Base-by-base conservation (phyloP, 2,888 invertebrate species). In the Merodon equestris region DNA sequence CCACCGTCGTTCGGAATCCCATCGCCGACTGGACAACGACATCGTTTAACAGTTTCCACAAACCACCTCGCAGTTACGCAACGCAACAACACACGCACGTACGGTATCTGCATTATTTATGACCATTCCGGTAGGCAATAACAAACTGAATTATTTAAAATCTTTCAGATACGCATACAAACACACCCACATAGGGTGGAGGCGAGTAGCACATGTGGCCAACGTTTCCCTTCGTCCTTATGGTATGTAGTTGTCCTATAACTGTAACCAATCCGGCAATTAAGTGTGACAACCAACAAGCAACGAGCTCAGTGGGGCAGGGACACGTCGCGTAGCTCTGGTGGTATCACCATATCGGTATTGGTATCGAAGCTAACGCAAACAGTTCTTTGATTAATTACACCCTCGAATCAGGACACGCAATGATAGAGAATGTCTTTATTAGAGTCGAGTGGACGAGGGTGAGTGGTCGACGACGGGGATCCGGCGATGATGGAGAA, bases 381-480 rank as follows among this genome's bases (percentile, higher is more conserved):
- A 76, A 79, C 58, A 74, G 79, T 79, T 68, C 74, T 79, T 74
- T 79, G 79, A 79, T 79, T 79, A 79, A 79, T 79, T 79, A 79
- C 79, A 68, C 63, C 68, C 68, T 60, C 60, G 64, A 68, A 67
- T 42, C 61, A 53, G 60, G 47, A 38, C 45, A 36, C 61, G 48
- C 7, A 17, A 40, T 10, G 1, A 27, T 56, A 63, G 68, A 51
- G 40, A 79, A 79, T 79, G 74, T 79, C 79, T 79, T 79, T 74
- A 79, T 79, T 74, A 79, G 68, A 61, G 51, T 15, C 14, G 38
- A 27, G 42, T 15, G 57, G 40, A 14, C n/a, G 53, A 17, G 34
- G 14, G 27, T 61, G 34, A 7, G 54, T 64, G 66, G 5, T 10
- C 5, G 9, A 40, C 10, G n/a, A 40, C 40, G 3, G 5, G 47